Evolutionary conservation across 2,113 vertebrate species (phyloP), one percentile per base, ranked within the genome.

Genomic region (Smithornis capensis): DNA sequence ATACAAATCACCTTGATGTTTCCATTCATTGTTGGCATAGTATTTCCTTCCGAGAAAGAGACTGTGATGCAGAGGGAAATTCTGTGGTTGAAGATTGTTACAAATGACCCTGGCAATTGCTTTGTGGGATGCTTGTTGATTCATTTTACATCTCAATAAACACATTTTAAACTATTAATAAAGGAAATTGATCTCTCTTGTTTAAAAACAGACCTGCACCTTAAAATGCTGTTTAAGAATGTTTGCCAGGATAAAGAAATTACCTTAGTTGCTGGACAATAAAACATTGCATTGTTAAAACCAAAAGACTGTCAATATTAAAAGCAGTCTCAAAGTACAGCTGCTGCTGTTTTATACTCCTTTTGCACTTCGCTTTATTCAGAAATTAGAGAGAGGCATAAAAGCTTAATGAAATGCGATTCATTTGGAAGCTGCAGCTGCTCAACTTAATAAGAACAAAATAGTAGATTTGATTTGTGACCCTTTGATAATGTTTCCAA

Each of bases 401-500:
- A 98, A 98, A 94, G 28, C 83, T 88, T 94, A 97, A 97, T 96
- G 96, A 97, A 97, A 97, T 97, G 90, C 64, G 70, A 90, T 91
- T 95, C 95, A 95, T 97, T 98, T 96, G 77, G 80, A 89, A 91
- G 69, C 88, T 97, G 93, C 97, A 98, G 96, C 96, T 98, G 97
- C 95, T 96, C 87, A 87, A 35, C 88, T 98, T 97, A 98, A 98
- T 97, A 98, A 97, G 95, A 97, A 92, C 96, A 93, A 97, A 97
- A 97, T 95, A 97, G 95, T 94, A 94, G 31, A 94, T 97, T 96
- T 97, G 93, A 97, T 98, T 98, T 98, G 95, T 87, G 87, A 83
- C 80, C 86, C 95, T 97, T 98, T 97, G 97, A 97, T 87, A 97
- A 85, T 96, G 85, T 94, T 96, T 95, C 94, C 86, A 91, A 96